Evolutionary conservation across 2,888 invertebrate species (phyloP), one percentile per base, ranked within the genome.

Genomic region (Meteorus cinctellus): DNA sequence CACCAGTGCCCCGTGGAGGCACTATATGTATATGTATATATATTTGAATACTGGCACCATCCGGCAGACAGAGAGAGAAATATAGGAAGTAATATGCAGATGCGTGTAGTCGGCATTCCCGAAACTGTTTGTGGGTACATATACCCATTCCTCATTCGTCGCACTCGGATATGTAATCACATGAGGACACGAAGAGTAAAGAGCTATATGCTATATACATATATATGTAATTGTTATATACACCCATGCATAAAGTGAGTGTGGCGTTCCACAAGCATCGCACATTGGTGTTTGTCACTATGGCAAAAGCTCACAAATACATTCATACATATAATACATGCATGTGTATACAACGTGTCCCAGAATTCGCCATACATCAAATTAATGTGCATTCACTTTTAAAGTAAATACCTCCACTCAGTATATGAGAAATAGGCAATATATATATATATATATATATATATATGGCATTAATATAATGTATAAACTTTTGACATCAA

Each of bases 81-180:
- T 85, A 87, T 85, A 85, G 84, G 78, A 84, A 81, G 45, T 62
- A 31, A 29, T 48, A 59, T 29, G 41, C 62, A 34, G 83, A 82
- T 86, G 82, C 84, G 85, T 82, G 83, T 82, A 84, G 81, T 81
- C 78, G 80, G 82, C 82, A 84, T 84, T 84, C 85, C 84, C 77
- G 79, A 82, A 83, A 83, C 84, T 82, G 77, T 63, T 63, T 41
- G 62, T 27, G 60, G n/a, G 55, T 27, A 67, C 73, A 31, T 41
- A 19, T 34, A 31, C 66, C 45, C 36, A 31, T 24, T 34, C 62
- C 48, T 48, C 59, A 60, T 60, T 29, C 27, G 59, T 75, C 55
- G 60, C 62, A 27, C 63, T 68, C 31, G 67, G 45, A 68, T 76
- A 72, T 65, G 41, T 66, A 70, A 65, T 75, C 70, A 71, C 65